phyloP scores from a whole-genome alignment of 2,797 vertebrate genomes.

The Allobates femoralis region DNA sequence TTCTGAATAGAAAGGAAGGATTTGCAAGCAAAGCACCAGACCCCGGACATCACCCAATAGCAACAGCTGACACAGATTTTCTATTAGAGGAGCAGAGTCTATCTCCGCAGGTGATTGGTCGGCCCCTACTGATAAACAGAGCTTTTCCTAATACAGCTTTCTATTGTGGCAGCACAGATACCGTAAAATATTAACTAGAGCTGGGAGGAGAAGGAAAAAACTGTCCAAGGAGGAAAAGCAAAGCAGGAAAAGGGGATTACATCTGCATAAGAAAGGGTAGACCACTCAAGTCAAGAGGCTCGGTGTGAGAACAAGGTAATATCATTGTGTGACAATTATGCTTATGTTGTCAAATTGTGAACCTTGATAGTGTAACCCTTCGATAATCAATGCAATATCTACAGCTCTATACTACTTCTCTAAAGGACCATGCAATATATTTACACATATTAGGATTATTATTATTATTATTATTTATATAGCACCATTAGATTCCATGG shows the following conservation, averaged over 20 bases:
- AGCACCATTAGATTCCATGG: no score
- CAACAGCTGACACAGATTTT: not conserved
- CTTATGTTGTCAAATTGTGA: not conserved
- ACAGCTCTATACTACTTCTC: not conserved
- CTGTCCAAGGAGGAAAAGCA: not conserved
- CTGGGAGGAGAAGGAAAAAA: not conserved
- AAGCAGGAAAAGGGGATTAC: no score
- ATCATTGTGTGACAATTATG: not conserved
- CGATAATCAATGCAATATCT: not conserved
- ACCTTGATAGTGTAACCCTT: not conserved
- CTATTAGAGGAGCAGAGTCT: not conserved
- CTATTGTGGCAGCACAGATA: not conserved
- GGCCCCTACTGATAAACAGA: not conserved
- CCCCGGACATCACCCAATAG: not conserved
- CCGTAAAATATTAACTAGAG: slow-evolving; percentile 16
- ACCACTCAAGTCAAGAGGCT: not conserved
- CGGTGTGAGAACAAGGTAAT: slow-evolving; percentile 12
- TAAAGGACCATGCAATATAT: not conserved
- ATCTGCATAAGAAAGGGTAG: not conserved
- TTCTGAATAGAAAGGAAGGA: not conserved
- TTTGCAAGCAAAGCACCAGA: slow-evolving; percentile 4
- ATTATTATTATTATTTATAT: no score
- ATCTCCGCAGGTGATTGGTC: not conserved
- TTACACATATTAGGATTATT: no score
- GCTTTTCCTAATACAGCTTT: not conserved